phyloP scores from a whole-genome alignment of 1,140 invertebrate species.

The Drosophila sp. region DNA sequence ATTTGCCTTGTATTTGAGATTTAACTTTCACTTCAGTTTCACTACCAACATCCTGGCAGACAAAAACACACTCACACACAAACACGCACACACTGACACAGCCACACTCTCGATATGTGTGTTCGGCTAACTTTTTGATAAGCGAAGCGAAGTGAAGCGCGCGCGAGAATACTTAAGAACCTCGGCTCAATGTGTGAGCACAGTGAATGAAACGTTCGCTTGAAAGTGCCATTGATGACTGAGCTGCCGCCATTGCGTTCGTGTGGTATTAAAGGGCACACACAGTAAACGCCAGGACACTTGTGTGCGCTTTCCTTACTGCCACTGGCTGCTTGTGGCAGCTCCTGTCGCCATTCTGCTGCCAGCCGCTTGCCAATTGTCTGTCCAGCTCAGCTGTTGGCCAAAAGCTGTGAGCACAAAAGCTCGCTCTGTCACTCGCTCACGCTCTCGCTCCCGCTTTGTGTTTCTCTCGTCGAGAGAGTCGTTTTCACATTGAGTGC shows the following conservation, averaged over 20 bases:
- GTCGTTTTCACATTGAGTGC: not conserved
- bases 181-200: constrained; percentile 19
- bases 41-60: constrained; percentile 34
- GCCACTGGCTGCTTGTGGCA: constrained; percentile 39
- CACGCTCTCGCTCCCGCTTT: not conserved
- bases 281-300: constrained; percentile 59
- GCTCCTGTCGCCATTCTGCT: constrained; percentile 50
- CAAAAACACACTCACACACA: constrained; percentile 25
- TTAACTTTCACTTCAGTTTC: constrained; percentile 65
- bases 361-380: constrained; percentile 49
- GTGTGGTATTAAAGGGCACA: constrained; percentile 44
- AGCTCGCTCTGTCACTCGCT: constrained; percentile 48
- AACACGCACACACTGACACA: constrained; percentile 24
- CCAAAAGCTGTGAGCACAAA: constrained; percentile 47
- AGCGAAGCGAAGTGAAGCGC: constrained; percentile 66
- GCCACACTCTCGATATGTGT: constrained; percentile 45
- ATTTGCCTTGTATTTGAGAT: constrained; percentile 67
- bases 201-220: constrained; percentile 62
- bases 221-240: constrained; percentile 75
- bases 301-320: constrained; percentile 50
- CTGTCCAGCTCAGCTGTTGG: constrained; percentile 69
- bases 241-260: constrained; percentile 53
- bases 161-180: constrained; percentile 46
- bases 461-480: not conserved
- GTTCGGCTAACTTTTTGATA: constrained; percentile 61